A percentile compares a stretch with the other conserved stretches of the same genome.
phyloP scores from a whole-genome alignment of 2,888 invertebrate genomes.

The Ochropacha duplaris region DNA sequence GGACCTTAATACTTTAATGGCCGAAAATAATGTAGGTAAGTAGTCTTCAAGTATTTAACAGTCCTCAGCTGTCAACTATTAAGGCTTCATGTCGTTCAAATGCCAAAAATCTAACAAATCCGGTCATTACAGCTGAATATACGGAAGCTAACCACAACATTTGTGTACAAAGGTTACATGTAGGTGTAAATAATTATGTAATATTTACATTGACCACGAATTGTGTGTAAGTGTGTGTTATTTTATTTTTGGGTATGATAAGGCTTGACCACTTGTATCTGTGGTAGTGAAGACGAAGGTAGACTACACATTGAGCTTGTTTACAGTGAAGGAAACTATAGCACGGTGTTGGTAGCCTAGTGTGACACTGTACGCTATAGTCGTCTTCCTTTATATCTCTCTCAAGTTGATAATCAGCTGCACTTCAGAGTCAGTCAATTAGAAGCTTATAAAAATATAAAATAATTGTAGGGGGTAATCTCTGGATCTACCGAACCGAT shows the following conservation, averaged over 20 bases:
- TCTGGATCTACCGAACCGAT: too few relatives aligned
- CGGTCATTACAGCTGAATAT: background rate
- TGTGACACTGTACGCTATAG: too few relatives aligned
- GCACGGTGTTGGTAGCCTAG: too few relatives aligned
- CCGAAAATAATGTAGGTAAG: background rate
- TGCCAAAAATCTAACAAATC: background rate
- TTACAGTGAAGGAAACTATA: too few relatives aligned
- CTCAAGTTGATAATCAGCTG: too few relatives aligned
- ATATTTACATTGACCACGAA: conserved; percentile 7
- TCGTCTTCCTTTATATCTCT: too few relatives aligned
- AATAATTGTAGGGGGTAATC: too few relatives aligned
- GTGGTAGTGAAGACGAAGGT: too few relatives aligned
- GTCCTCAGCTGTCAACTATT: background rate
- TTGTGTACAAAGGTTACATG: conserved; percentile 2
- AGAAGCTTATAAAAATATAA: too few relatives aligned
- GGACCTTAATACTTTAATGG: background rate
- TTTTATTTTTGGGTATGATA: background rate
- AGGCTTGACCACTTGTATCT: background rate
- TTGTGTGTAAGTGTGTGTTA: background rate
- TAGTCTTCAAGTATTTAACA: background rate
- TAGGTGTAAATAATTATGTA: conserved; percentile 7
- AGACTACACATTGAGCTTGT: too few relatives aligned
- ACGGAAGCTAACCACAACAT: background rate
- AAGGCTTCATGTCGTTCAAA: background rate
- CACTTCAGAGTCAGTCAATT: too few relatives aligned